Conservation (phyloP, 1,140 invertebrate species). For the Drosophila subobscura region DNA sequence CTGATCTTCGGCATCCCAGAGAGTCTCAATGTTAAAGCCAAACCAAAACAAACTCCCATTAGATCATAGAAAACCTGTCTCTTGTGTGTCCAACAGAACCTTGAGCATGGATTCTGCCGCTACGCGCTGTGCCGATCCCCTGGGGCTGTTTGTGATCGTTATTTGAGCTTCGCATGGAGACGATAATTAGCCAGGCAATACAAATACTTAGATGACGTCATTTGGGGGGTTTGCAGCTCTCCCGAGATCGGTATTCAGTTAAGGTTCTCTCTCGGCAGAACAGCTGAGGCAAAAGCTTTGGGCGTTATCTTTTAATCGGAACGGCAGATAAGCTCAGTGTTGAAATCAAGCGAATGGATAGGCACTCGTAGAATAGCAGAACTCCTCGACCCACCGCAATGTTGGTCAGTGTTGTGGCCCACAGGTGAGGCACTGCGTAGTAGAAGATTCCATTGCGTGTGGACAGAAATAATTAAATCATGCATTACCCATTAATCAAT, state of each 20-base stretch:
- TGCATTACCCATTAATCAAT: background rate
- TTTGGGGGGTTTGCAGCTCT: slow-evolving; percentile 18
- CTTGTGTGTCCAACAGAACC: too few species aligned
- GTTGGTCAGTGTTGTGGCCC: slow-evolving; percentile 59
- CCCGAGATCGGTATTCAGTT: slow-evolving; percentile 9
- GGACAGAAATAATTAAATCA: slow-evolving; percentile 6
- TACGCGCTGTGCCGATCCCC: slow-evolving; percentile 13
- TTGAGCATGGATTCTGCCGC: slow-evolving; percentile 5
- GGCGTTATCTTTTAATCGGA: slow-evolving; percentile 23
- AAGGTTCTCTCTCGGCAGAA: slow-evolving; percentile 5
- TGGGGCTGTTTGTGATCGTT: slow-evolving; percentile 36
- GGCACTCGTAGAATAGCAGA: slow-evolving; percentile 4
- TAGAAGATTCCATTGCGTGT: slow-evolving; percentile 2
- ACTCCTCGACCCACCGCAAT: slow-evolving; percentile 34
- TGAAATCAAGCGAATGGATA: background rate
- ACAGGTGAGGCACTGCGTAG: slow-evolving; percentile 58
- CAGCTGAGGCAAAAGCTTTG: slow-evolving; percentile 37
- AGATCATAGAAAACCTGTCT: too few species aligned
- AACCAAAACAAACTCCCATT: too few species aligned
- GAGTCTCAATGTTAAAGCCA: too few species aligned
- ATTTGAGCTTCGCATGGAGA: slow-evolving; percentile 28
- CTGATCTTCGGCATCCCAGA: too few species aligned
- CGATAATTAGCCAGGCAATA: slow-evolving; percentile 31
- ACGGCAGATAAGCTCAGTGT: slow-evolving; percentile 30
- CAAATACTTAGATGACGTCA: slow-evolving; percentile 30